Evolutionary conservation across 2,797 vertebrate genomes (phyloP).

Genomic region (Pseudochaenichthys georgianus): DNA sequence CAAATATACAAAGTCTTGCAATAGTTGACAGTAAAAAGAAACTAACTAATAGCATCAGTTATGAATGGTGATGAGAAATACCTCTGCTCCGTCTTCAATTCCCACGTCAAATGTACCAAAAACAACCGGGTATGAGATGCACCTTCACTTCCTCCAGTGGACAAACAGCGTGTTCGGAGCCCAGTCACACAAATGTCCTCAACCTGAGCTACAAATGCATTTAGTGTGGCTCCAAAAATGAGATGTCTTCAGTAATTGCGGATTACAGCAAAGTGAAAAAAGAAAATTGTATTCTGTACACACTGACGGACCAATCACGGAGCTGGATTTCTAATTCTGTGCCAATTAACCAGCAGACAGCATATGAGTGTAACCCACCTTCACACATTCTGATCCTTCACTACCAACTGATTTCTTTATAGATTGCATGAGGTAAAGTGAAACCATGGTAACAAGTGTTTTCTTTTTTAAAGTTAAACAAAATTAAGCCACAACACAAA

Average conservation of each 20-base stretch:
- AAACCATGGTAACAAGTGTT: conserved; percentile 53
- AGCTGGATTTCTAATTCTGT: conserved; percentile 36
- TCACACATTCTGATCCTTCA: conserved; percentile 46
- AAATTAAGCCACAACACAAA: conserved; percentile 68
- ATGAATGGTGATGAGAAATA: conserved; percentile 60
- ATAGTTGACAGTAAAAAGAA: conserved; percentile 69
- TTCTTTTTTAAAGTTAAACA: conserved; percentile 36
- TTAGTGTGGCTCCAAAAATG: conserved; percentile 57
- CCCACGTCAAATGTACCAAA: conserved; percentile 36
- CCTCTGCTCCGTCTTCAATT: conserved; percentile 46
- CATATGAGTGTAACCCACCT: conserved; percentile 37
- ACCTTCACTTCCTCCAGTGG: conserved; percentile 35
- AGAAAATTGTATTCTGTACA: conserved; percentile 33
- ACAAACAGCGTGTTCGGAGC: conserved; percentile 44
- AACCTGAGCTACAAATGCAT: conserved; percentile 59
- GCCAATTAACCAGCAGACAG: conserved; percentile 58
- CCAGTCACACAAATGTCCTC: conserved; percentile 47
- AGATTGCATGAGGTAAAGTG: conserved; percentile 56
- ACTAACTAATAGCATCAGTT: conserved; percentile 65
- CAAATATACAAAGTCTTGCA: conserved; percentile 78
- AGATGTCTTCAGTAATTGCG: conserved; percentile 50
- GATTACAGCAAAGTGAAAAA: conserved; percentile 54
- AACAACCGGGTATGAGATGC: conserved; percentile 42
- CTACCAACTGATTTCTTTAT: conserved; percentile 27
- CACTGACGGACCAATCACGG: conserved; percentile 15